Base-by-base conservation (phyloP, 2,888 invertebrate species). In the Drosophila kanekoi region DNA sequence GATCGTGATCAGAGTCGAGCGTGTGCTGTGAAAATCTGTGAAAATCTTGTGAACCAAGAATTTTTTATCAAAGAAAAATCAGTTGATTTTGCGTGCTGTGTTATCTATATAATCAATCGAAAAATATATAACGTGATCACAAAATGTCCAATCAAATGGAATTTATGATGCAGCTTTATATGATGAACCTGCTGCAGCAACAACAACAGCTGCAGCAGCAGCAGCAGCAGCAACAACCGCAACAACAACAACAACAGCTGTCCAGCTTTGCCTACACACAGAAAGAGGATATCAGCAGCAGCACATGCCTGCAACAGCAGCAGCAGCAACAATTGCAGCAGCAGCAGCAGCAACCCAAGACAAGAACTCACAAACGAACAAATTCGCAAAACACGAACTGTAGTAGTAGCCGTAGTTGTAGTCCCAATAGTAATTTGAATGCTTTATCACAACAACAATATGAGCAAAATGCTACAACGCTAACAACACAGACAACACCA, bases 321-420 rank as follows among this genome's bases (percentile, higher is more conserved):
- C 37, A 37, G 11, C 62, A 65, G 6, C 40, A 65, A 10, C 64
- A 57, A 10, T 47, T 47, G 2, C 68, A 38, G 6, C 57, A 48
- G 6, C 73, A 73, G 13, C 62, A 68, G 40, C 71, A 67, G 40
- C 72, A 48, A 62, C 74, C 76, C 52, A 77, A 76, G 69, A 76
- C 87, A 89, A 89, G 89, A 78, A 90, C 81, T 76, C 80, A 80
- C 72, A 89, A 87, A 70, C 87, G 86, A 70, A 81, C 86, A 80
- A 84, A 85, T 79, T 91, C 91, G 81, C 91, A 91, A 88, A 89
- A 81, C 75, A 82, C 81, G 78, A 90, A 90, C 89, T 87, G 91
- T 91, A 91, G 91, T 92, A 90, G 91, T 91, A 91, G 91, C 90
- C 86, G 91, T 91, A 91, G 91, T 91, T 85, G 91, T 91, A 91